Conservation (phyloP, 2,888 invertebrate genomes). For the Odontomyia ornata region DNA sequence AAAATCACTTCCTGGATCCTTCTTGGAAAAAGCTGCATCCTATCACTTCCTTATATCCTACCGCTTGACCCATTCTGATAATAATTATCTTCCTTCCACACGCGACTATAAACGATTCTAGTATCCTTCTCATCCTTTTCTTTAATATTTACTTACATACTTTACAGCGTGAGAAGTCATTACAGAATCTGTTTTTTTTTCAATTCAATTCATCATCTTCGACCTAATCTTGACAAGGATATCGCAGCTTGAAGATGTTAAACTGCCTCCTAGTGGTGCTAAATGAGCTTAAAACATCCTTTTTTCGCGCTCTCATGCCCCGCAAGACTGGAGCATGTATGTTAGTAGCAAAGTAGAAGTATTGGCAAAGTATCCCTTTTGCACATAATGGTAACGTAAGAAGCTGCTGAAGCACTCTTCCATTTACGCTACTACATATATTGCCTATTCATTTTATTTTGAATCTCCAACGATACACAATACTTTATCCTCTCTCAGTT, state of each 20-base stretch:
- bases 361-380: no score
- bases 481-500: no score
- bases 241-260: neutral
- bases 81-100: neutral
- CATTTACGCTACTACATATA: no score
- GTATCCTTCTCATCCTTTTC: neutral
- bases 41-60: no score
- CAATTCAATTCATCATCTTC: constrained; percentile 15
- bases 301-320: no score
- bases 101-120: neutral
- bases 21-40: neutral
- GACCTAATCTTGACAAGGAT: neutral
- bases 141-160: neutral
- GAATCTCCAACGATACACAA: no score
- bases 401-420: no score
- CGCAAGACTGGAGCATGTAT: neutral
- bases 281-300: no score
- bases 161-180: neutral
- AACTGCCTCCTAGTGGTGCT: neutral
- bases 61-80: neutral
- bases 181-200: constrained; percentile 16
- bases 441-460: no score
- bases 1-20: constrained; percentile 11
- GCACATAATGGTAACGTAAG: no score
- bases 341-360: neutral